Evolutionary conservation across 1,140 invertebrate species (phyloP).

Genomic region (Diorhabda carinulata): DNA sequence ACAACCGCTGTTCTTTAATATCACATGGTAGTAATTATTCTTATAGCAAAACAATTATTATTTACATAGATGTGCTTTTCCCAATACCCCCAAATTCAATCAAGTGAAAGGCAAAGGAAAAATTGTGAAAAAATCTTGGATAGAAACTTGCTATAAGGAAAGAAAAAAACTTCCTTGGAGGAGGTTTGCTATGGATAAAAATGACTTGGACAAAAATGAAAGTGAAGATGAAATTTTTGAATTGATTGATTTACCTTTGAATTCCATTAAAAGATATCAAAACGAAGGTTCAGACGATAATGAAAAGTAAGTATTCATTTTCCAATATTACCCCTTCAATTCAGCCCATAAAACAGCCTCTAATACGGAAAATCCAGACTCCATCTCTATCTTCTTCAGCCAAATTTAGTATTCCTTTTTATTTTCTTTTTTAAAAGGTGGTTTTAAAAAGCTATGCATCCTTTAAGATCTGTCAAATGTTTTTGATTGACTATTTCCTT

Average conservation of each 20-base stretch:
- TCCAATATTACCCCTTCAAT: too few species aligned
- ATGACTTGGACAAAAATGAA: slow-evolving; percentile 48
- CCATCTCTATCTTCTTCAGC: too few species aligned
- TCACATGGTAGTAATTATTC: neutral
- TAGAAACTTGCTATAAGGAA: slow-evolving; percentile 62
- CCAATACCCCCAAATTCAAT: slow-evolving; percentile 82
- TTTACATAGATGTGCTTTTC: slow-evolving; percentile 73
- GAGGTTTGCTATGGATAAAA: slow-evolving; percentile 57
- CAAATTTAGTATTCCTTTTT: too few species aligned
- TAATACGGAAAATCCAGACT: too few species aligned
- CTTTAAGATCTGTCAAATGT: too few species aligned
- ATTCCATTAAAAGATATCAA: neutral
- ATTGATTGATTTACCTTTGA: slow-evolving; percentile 6
- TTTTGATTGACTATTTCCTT: too few species aligned
- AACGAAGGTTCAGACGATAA: slow-evolving; percentile 13
- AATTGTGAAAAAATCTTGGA: slow-evolving; percentile 75
- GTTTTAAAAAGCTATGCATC: too few species aligned
- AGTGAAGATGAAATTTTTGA: slow-evolving; percentile 54
- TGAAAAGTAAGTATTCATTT: slow-evolving; percentile 18
- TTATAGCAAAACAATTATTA: slow-evolving; percentile 1
- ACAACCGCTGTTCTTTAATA: too few species aligned
- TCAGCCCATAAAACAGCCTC: too few species aligned
- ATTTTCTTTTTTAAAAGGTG: too few species aligned
- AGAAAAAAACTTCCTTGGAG: slow-evolving; percentile 70
- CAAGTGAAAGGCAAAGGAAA: slow-evolving; percentile 66